These are phyloP conservation scores for Andrena fulva DNA, from an alignment of 2,888 invertebrate species.

Conservation along the genomic window DNA sequence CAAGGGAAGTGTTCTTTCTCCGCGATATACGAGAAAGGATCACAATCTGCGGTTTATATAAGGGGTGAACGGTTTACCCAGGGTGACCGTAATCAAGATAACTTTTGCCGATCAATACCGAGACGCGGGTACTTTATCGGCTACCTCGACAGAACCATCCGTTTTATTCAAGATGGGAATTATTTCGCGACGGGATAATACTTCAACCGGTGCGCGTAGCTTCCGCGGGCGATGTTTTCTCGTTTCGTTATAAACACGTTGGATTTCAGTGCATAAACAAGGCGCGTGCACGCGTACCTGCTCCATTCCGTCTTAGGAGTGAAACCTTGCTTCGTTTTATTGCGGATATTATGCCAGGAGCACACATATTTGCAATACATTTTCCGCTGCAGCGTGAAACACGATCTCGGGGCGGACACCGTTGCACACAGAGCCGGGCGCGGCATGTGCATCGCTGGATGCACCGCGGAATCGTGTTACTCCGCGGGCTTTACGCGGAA, in stretches of 20 bases:
- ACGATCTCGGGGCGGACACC: slow-evolving; percentile 40
- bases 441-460: slow-evolving; percentile 35
- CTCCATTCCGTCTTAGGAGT: slow-evolving; percentile 36
- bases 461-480: slow-evolving; percentile 56
- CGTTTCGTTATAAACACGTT: slow-evolving; percentile 3
- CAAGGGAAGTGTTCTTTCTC: background rate
- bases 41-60: slow-evolving; percentile 48
- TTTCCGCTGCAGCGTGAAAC: slow-evolving; percentile 54
- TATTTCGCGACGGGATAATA: background rate
- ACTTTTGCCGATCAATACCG: slow-evolving; percentile 74
- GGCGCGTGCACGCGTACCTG: slow-evolving; percentile 13
- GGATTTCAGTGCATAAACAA: slow-evolving; percentile 37
- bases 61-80: slow-evolving; percentile 63
- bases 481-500: slow-evolving; percentile 41
- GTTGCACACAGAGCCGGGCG: background rate
- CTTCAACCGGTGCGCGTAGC: background rate
- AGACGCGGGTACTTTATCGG: slow-evolving; percentile 8
- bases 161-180: background rate
- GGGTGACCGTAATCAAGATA: slow-evolving; percentile 71
- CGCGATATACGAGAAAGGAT: slow-evolving; percentile 41
- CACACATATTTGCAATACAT: slow-evolving; percentile 54
- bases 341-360: slow-evolving; percentile 59
- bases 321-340: slow-evolving; percentile 55
- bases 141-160: background rate
- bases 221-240: slow-evolving; percentile 7